Percentiles rank a stretch among this genome's conserved stretches.
phyloP scores from a whole-genome alignment of 2,113 vertebrate species.

The Sterna hirundo region DNA sequence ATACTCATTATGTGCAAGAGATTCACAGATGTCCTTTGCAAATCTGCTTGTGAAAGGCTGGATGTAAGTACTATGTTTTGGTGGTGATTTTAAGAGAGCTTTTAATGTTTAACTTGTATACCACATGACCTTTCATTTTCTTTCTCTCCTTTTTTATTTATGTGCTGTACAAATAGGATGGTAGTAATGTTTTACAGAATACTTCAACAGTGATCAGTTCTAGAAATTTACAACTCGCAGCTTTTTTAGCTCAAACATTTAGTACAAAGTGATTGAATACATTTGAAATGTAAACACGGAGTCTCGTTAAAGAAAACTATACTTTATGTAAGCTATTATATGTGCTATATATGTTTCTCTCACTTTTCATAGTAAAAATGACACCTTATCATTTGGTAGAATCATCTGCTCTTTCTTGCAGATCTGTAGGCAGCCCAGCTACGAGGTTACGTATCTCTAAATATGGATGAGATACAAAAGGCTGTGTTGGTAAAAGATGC shows the following conservation, averaged over 20 bases:
- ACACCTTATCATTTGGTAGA: background rate
- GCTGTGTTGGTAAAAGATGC: background rate
- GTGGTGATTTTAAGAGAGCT: background rate
- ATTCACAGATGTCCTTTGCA: constrained; percentile 58
- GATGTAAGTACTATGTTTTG: constrained; percentile 40
- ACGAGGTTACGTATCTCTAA: background rate
- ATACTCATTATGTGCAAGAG: constrained; percentile 3
- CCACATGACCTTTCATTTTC: background rate
- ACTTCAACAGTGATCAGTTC: background rate
- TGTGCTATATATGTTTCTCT: background rate
- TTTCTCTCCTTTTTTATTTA: background rate
- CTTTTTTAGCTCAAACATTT: constrained; percentile 1
- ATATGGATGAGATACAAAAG: background rate
- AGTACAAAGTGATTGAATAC: background rate
- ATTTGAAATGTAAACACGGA: background rate
- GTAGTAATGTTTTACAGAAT: background rate
- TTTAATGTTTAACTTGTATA: background rate
- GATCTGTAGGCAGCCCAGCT: background rate
- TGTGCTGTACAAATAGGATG: background rate
- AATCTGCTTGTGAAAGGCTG: constrained; percentile 42
- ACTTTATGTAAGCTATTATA: background rate
- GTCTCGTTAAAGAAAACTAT: background rate
- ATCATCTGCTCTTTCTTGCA: background rate
- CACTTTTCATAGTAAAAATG: background rate
- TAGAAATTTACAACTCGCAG: background rate